Evolutionary conservation across 2,113 vertebrate species (phyloP).

Genomic region (Puntigrus tetrazona): DNA sequence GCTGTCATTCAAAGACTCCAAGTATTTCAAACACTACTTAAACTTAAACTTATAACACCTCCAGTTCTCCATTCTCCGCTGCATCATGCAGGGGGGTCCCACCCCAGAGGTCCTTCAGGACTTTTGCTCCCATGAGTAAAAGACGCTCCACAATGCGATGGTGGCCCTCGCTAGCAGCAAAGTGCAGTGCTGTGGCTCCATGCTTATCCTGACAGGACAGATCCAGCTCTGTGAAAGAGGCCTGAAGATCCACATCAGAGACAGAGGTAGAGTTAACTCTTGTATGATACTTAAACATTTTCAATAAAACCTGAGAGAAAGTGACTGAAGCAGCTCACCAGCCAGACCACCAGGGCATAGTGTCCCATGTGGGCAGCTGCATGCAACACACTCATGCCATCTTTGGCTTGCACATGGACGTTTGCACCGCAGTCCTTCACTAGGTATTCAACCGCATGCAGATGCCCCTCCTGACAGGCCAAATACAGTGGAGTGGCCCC

Average conservation of each 20-base stretch:
- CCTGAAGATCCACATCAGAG: slow-evolving; percentile 64
- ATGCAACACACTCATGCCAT: slow-evolving; percentile 84
- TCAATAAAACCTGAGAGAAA: background rate
- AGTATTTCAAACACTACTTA: background rate
- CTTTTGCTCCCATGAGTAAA: slow-evolving; percentile 75
- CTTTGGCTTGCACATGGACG: slow-evolving; percentile 76
- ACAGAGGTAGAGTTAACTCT: background rate
- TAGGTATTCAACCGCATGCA: slow-evolving; percentile 80
- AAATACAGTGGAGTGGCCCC: slow-evolving; percentile 85
- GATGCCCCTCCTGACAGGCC: slow-evolving; percentile 86
- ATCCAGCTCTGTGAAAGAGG: slow-evolving; percentile 73
- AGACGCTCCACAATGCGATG: slow-evolving; percentile 80
- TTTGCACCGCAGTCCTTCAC: slow-evolving; percentile 77
- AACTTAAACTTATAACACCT: no score
- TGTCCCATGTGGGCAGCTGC: slow-evolving; percentile 83
- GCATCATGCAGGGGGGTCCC: slow-evolving; percentile 86
- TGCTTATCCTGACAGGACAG: slow-evolving; percentile 76
- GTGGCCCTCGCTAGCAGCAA: slow-evolving; percentile 84
- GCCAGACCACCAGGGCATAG: slow-evolving; percentile 79
- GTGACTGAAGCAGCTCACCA: slow-evolving; percentile 69
- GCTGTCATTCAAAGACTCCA: slow-evolving; percentile 9
- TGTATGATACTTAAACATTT: background rate
- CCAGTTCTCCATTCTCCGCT: slow-evolving; percentile 82
- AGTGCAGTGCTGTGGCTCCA: slow-evolving; percentile 85
- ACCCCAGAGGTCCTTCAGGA: slow-evolving; percentile 80